Percentiles rank a stretch among this genome's conserved stretches.
Conservation (phyloP, 2,113 vertebrate species). For the Clarias macrocephalus region DNA sequence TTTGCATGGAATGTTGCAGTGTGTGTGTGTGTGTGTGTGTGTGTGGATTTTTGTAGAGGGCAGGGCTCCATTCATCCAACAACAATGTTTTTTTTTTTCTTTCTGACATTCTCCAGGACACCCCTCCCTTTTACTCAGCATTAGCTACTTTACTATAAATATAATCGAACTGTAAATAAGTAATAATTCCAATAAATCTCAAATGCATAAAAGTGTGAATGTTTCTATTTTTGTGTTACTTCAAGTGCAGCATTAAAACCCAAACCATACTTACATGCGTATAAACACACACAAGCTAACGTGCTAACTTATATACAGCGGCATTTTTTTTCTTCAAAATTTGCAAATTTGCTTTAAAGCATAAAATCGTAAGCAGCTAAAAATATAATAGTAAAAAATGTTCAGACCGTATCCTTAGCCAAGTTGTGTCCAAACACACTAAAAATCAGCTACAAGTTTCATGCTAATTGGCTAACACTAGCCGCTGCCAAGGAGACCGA, state of each 20-base stretch:
- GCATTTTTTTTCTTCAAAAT: not conserved
- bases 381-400: too few relatives aligned
- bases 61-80: conserved; percentile 29
- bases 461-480: conserved; percentile 1
- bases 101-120: conserved; percentile 35
- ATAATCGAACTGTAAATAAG: not conserved
- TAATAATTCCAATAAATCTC: not conserved
- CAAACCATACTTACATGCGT: not conserved
- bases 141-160: not conserved
- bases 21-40: not conserved
- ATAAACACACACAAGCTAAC: not conserved
- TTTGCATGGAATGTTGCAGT: conserved; percentile 8
- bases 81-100: not conserved
- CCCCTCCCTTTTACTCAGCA: conserved; percentile 40
- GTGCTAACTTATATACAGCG: not conserved
- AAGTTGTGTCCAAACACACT: not conserved
- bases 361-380: not conserved
- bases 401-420: not conserved
- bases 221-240: not conserved
- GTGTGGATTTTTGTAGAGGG: conserved; percentile 13
- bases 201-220: not conserved
- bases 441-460: not conserved
- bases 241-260: not conserved
- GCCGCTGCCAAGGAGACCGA: conserved; percentile 31
- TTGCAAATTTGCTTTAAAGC: too few relatives aligned